Conservation (phyloP, 1,140 invertebrate species). For the Drosophila bifasciata region DNA sequence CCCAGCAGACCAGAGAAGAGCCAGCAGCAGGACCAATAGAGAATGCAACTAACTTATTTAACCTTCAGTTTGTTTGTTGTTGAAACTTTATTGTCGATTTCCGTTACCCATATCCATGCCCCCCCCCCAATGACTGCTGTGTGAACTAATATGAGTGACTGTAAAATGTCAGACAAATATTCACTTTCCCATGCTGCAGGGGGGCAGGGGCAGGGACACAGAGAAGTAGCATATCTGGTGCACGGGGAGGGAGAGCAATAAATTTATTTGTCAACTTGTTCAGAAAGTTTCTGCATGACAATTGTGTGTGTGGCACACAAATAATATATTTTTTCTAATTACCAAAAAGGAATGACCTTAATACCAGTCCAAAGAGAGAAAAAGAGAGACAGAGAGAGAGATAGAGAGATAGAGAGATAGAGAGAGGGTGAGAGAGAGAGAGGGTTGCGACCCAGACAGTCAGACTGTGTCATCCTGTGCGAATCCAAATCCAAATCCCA, state of each 20-base stretch:
- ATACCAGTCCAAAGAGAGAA: constrained; percentile 18
- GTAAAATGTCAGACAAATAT: constrained; percentile 44
- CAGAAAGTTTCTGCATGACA: constrained; percentile 32
- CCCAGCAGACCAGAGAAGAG: constrained; percentile 13
- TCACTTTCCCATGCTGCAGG: constrained; percentile 49
- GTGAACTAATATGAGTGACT: constrained; percentile 31
- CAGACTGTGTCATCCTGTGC: constrained; percentile 25
- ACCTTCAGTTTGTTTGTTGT: constrained; percentile 44
- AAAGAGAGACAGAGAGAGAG: too few relatives aligned
- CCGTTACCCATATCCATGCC: constrained; percentile 22
- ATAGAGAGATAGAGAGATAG: background rate
- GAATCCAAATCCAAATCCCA: background rate
- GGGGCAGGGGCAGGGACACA: too few relatives aligned
- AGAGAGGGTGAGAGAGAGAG: background rate
- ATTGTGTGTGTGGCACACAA: constrained; percentile 25
- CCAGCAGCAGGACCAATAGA: constrained; percentile 3
- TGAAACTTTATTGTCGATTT: constrained; percentile 61
- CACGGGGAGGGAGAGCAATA: too few relatives aligned
- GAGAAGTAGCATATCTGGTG: too few relatives aligned
- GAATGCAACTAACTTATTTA: constrained; percentile 40
- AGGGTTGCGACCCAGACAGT: constrained; percentile 12
- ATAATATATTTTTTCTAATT: constrained; percentile 46
- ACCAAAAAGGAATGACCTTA: constrained; percentile 33
- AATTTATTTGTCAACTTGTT: constrained; percentile 47
- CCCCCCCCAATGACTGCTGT: constrained; percentile 31